phyloP scores from a whole-genome alignment of 1,140 invertebrate genomes.

The Nebria ingens region DNA sequence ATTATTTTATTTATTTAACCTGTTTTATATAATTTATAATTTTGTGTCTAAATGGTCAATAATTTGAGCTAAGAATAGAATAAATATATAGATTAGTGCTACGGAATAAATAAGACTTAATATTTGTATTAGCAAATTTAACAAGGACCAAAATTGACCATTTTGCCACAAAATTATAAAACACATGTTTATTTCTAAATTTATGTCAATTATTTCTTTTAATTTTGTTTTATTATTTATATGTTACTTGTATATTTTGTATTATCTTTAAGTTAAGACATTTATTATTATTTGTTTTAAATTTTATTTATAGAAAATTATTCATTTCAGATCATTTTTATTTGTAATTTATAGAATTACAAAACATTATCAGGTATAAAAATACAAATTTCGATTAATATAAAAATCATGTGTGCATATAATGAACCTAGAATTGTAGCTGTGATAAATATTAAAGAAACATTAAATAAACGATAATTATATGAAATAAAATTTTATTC shows the following conservation, averaged over 20 bases:
- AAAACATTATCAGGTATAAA: not conserved
- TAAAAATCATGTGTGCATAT: not conserved
- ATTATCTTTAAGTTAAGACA: too few species aligned
- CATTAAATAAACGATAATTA: slow-evolving; percentile 1
- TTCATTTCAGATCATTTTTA: not conserved
- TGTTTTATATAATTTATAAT: too few species aligned
- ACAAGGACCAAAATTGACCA: too few species aligned
- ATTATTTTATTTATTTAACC: too few species aligned
- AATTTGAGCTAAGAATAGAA: too few species aligned
- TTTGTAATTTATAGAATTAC: not conserved
- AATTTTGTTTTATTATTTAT: too few species aligned
- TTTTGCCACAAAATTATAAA: too few species aligned
- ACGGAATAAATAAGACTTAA: too few species aligned
- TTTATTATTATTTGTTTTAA: not conserved
- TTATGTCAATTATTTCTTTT: not conserved
- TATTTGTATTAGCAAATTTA: too few species aligned
- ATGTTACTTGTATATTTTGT: not conserved
- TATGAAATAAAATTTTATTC: not conserved
- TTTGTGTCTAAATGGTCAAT: too few species aligned
- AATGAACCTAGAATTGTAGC: not conserved
- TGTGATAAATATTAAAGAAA: slow-evolving; percentile 5
- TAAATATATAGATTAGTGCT: too few species aligned
- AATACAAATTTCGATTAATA: not conserved
- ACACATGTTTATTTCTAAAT: not conserved
- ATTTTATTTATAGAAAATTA: too few species aligned